phyloP scores from a whole-genome alignment of 2,113 vertebrate species.

The Phodopus roborovskii region DNA sequence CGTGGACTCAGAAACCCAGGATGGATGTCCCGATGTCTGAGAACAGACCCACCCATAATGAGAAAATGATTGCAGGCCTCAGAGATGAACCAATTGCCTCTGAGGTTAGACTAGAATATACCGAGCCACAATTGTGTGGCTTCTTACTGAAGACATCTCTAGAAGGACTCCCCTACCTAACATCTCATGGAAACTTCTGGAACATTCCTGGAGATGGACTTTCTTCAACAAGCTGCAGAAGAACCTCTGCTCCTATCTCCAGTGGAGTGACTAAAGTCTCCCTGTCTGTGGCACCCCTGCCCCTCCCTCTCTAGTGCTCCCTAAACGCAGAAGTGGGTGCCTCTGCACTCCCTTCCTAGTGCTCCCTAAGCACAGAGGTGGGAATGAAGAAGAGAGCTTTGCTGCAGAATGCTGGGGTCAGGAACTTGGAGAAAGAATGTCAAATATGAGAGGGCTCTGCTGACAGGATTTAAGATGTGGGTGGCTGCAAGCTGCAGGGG shows the following conservation, averaged over 20 bases:
- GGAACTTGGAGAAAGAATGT: conserved; percentile 17
- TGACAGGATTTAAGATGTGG: not conserved
- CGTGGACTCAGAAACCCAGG: not conserved
- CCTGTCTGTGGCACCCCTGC: rapidly evolving
- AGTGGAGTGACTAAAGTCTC: not conserved
- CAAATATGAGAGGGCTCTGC: not conserved
- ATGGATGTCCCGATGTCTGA: rapidly evolving
- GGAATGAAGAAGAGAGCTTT: not conserved
- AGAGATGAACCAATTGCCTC: rapidly evolving
- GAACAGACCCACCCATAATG: not conserved
- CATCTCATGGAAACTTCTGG: not conserved
- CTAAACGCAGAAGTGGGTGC: not conserved
- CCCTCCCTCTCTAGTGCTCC: not conserved
- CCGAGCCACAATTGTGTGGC: not conserved
- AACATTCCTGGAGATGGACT: not conserved
- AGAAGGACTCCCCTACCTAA: not conserved
- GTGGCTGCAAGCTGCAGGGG: not conserved
- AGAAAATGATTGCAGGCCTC: not conserved
- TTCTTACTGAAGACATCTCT: not conserved
- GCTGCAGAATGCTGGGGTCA: conserved; percentile 19
- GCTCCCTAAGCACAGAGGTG: not conserved
- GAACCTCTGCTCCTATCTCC: not conserved
- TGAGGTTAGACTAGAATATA: not conserved
- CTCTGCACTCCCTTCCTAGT: not conserved
- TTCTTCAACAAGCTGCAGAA: not conserved